Percentiles rank a stretch among this genome's conserved stretches.
These are phyloP conservation scores for Enteromius paludinosus DNA, from an alignment of 2,797 vertebrate genomes.

Conservation along the genomic window DNA sequence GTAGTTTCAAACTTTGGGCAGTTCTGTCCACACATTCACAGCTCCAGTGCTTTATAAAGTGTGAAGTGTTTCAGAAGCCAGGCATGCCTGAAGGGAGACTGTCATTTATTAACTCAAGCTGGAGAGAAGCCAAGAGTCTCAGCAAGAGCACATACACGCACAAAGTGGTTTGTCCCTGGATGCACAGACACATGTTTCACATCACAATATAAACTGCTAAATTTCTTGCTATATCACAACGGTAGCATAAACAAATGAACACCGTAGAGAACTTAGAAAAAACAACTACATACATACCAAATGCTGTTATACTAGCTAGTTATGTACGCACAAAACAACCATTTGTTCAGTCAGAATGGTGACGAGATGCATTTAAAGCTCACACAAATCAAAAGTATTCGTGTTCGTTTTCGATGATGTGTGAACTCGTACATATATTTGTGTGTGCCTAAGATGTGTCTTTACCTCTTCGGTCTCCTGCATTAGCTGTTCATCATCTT, in stretches of 20 bases:
- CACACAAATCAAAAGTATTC: background rate
- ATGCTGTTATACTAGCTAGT: too few relatives aligned
- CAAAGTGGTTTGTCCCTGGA: background rate
- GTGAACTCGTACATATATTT: constrained; percentile 14
- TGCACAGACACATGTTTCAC: background rate
- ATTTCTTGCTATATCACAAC: background rate
- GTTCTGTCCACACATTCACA: constrained; percentile 22
- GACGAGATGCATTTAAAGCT: background rate
- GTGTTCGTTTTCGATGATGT: background rate
- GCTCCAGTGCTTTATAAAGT: constrained; percentile 47
- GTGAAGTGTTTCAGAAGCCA: constrained; percentile 57
- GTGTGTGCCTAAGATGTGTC: background rate
- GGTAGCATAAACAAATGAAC: background rate
- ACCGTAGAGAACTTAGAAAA: too few relatives aligned
- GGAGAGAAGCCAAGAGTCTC: constrained; percentile 36
- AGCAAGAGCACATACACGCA: constrained; percentile 6
- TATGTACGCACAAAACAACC: too few relatives aligned
- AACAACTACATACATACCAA: too few relatives aligned
- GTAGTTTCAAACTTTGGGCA: background rate
- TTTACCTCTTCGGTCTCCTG: constrained; percentile 58
- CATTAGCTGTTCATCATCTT: constrained; percentile 95
- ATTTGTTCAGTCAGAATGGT: too few relatives aligned
- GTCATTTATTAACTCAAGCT: constrained; percentile 56
- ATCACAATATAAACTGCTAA: background rate
- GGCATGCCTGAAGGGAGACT: constrained; percentile 47